Evolutionary conservation across 2,797 vertebrate species (phyloP).

Genomic region (Scolopax rusticola): DNA sequence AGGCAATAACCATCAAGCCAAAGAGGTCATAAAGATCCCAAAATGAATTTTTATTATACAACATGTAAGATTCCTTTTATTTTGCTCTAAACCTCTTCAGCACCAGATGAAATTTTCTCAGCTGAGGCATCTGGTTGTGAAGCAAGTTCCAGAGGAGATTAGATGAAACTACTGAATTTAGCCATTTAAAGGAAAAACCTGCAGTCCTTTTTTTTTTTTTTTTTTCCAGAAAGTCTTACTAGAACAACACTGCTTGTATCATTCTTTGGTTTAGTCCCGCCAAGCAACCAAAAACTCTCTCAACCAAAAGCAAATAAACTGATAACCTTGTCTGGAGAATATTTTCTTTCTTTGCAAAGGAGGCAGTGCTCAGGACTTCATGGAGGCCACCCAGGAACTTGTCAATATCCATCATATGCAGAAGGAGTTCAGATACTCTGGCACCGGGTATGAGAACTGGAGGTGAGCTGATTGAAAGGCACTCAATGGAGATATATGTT

Average conservation of each 20-base stretch:
- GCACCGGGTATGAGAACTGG: rapidly evolving
- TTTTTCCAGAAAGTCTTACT: neutral
- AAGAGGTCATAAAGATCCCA: neutral
- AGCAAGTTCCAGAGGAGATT: neutral
- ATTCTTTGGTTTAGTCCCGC: neutral
- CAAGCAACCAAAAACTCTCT: neutral
- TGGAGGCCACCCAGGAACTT: neutral
- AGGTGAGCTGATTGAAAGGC: neutral
- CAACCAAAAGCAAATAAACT: neutral
- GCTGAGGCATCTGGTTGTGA: neutral
- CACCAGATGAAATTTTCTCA: slow-evolving; percentile 2
- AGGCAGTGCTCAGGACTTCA: neutral
- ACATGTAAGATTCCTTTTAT: neutral
- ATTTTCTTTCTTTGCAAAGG: neutral
- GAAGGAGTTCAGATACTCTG: neutral
- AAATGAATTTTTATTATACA: neutral
- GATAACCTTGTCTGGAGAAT: neutral
- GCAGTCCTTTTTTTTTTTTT: neutral
- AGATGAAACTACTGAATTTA: neutral
- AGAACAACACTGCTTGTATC: neutral
- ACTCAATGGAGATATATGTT: neutral
- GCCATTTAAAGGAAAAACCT: neutral
- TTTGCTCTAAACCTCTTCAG: neutral
- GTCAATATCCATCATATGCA: rapidly evolving
- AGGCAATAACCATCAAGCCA: neutral